Evolutionary conservation across 2,888 invertebrate species (phyloP), one percentile per base, ranked within the genome.

Genomic region (Willowsia nigromaculata): DNA sequence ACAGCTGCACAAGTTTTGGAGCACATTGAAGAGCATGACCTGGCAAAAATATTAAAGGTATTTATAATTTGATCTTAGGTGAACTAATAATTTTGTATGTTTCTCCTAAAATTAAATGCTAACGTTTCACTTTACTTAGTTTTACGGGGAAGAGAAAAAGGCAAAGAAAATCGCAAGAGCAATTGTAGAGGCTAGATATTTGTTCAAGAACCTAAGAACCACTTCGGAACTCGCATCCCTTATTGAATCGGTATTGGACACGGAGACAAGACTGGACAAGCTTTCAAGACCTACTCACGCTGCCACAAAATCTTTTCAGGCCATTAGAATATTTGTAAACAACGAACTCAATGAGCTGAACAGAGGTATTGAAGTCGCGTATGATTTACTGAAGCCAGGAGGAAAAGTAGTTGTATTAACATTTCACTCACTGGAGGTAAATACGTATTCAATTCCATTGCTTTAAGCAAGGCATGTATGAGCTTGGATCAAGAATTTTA

Each of bases 331-430:
- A 93, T 98, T 99, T 94, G 97, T 99, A 0, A 99, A 99, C 93
- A 97, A 99, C 94, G 99, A 99, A 94, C 94, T 99, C 0, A 99
- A 99, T 94, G 98, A 99, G 95, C 95, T 99, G 0, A 97, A 98
- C 94, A 97, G 97, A 94, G 98, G 96, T 0, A 95, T 99, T 94
- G 93, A 97, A 30, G 93, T 98, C 84, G 97, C 98, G 0, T 95
- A 96, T 85, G 88, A 95, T 93, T 97, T 96, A 93, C 95, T 99
- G 27, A 97, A 97, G 94, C 94, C 96, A 0, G 96, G 96, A 50
- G 99, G 99, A 0, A 95, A 96, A 89, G 94, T 99, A 89, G 96
- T 97, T 0, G 96, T 97, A 0, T 95, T 99, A 56, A 96, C 97
- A 15, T 99, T 99, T 94, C 98, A 99, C 94, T 98, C 98, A 0